These are phyloP conservation scores for rat (Rattus norvegicus) DNA, from an alignment of 2,113 vertebrate genomes.

Conservation along the genomic window DNA sequence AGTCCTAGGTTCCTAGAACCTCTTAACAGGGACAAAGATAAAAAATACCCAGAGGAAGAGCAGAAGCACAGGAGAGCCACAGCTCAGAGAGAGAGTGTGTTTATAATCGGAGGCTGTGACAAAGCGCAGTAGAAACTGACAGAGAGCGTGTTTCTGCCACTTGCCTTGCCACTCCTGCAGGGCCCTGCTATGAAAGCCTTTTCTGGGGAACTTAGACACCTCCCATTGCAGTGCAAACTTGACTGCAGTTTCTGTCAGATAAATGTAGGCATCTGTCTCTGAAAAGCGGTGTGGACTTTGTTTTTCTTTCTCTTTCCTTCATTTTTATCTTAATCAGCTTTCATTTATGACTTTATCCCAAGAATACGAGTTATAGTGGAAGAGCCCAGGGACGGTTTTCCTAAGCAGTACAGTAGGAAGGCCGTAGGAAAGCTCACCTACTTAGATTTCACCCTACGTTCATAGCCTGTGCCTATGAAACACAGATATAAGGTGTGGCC, in stretches of 20 bases:
- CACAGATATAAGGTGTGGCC: constrained; percentile 6
- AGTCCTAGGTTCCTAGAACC: neutral
- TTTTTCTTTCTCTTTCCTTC: neutral
- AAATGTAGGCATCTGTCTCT: constrained; percentile 54
- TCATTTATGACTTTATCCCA: constrained; percentile 3
- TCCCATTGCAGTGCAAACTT: constrained; percentile 37
- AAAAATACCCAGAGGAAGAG: constrained; percentile 54
- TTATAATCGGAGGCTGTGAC: constrained; percentile 46
- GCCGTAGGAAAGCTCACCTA: constrained; percentile 17
- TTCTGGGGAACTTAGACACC: neutral
- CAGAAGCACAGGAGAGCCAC: neutral
- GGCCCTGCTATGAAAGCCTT: neutral
- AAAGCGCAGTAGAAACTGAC: constrained; percentile 30
- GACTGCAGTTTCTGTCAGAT: constrained; percentile 29
- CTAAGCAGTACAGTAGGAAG: constrained; percentile 46
- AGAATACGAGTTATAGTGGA: neutral
- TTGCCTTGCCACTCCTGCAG: neutral
- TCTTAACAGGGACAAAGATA: constrained; percentile 50
- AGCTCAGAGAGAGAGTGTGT: constrained; percentile 35
- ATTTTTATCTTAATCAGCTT: constrained; percentile 38
- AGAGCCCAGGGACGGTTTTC: constrained; percentile 19
- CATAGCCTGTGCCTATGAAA: constrained; percentile 47
- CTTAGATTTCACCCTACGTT: constrained; percentile 43
- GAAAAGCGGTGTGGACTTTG: constrained; percentile 50
- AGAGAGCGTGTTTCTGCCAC: neutral